Evolutionary conservation across 35 echinoderm and acorn worm species (phyloP).

Genomic region (Holothuria glaberrima): DNA sequence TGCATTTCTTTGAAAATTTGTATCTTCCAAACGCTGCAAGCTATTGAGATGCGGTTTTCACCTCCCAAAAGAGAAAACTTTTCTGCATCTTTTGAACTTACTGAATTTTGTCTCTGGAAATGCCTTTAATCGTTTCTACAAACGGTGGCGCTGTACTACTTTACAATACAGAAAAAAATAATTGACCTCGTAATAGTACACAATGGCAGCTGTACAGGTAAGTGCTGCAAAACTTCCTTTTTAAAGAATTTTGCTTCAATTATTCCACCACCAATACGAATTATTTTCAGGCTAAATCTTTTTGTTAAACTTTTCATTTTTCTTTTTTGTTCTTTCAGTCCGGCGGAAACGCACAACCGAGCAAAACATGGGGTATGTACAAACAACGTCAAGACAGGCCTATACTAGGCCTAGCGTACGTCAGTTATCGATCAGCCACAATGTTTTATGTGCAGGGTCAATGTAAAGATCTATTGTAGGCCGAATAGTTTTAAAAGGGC

Average conservation of each 20-base stretch:
- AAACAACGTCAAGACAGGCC: neutral
- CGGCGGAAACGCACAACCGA: constrained; percentile 74
- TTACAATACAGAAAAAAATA: neutral
- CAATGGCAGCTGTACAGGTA: constrained; percentile 34
- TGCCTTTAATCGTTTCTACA: no score
- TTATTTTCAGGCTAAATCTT: no score
- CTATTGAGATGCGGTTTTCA: no score
- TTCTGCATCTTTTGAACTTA: no score
- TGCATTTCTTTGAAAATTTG: no score
- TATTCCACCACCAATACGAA: no score
- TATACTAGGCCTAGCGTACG: neutral
- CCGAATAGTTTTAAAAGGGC: no score
- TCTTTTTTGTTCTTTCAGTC: constrained; percentile 6
- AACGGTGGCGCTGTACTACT: neutral
- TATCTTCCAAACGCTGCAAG: no score
- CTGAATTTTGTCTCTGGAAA: no score
- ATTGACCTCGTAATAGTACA: neutral
- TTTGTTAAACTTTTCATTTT: neutral
- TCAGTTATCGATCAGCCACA: neutral
- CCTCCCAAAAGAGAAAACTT: no score
- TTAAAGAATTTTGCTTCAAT: neutral
- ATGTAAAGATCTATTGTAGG: no score
- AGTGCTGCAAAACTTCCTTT: neutral
- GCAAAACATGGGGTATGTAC: constrained; percentile 84
- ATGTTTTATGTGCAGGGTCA: no score